Percentiles rank a stretch among this genome's conserved stretches.
Evolutionary conservation across 2,113 vertebrate genomes (phyloP).

Genomic region (Caretta caretta): DNA sequence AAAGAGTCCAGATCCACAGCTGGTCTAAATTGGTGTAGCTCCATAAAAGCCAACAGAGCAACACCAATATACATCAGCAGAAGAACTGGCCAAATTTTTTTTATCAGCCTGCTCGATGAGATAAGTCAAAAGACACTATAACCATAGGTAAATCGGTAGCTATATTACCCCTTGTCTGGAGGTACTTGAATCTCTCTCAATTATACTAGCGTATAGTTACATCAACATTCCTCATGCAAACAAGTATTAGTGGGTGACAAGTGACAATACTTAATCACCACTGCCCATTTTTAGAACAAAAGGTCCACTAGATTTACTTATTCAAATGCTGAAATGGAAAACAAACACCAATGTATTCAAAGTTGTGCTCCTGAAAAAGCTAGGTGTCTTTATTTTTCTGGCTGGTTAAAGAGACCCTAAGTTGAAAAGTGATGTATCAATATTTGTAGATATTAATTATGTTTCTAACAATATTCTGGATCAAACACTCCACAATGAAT

Average conservation of each 20-base stretch:
- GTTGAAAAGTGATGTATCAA: conserved; percentile 60
- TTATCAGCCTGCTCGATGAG: background rate
- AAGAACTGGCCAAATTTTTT: background rate
- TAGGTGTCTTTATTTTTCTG: background rate
- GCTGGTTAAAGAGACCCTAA: conserved; percentile 32
- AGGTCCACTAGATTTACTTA: background rate
- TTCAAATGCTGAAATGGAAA: background rate
- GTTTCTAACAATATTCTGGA: conserved; percentile 75
- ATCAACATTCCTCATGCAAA: background rate
- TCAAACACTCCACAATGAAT: conserved; percentile 76
- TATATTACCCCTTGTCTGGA: background rate
- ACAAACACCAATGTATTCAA: conserved; percentile 16
- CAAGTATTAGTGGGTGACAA: background rate
- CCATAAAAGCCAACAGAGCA: background rate
- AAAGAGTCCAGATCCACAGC: background rate
- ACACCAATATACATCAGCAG: background rate
- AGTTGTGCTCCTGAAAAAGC: conserved; percentile 11
- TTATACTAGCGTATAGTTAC: background rate
- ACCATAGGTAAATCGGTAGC: accelerated
- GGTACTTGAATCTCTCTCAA: background rate
- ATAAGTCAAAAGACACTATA: background rate
- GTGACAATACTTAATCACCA: background rate
- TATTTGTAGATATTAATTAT: conserved; percentile 74
- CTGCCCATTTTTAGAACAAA: background rate
- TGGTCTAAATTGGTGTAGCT: accelerated